These are phyloP conservation scores for Tychaedon coryphoeus DNA, from an alignment of 2,113 vertebrate genomes.

Conservation along the genomic window DNA sequence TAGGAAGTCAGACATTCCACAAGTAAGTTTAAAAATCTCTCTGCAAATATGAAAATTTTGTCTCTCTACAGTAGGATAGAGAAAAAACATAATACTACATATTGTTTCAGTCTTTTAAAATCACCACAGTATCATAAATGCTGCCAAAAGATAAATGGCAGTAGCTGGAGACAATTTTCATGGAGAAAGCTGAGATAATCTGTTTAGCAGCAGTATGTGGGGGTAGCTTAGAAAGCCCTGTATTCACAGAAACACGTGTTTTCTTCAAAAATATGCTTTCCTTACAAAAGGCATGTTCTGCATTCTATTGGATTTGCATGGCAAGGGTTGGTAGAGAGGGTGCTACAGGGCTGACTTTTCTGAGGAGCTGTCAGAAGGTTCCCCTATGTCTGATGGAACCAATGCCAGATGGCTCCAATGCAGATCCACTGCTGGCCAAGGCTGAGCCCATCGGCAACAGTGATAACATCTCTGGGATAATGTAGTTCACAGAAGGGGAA, in stretches of 20 bases:
- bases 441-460: not conserved
- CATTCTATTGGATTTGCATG: not conserved
- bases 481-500: too few species aligned
- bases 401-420: not conserved
- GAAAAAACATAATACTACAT: not conserved
- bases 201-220: not conserved
- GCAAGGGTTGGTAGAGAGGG: not conserved
- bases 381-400: fast-evolving
- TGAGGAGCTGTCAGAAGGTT: not conserved
- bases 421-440: not conserved
- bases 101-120: not conserved
- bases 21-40: not conserved
- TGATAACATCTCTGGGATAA: not conserved
- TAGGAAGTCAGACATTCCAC: not conserved
- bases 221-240: not conserved
- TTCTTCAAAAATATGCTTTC: not conserved
- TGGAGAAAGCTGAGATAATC: not conserved
- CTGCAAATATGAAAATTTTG: not conserved
- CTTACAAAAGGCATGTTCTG: not conserved
- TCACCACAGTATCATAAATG: not conserved
- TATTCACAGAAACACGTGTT: not conserved
- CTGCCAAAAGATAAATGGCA: not conserved
- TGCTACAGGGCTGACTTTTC: not conserved
- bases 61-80: not conserved
- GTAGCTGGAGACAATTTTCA: not conserved